A percentile compares a stretch with the other conserved stretches of the same genome.
phyloP scores from a whole-genome alignment of 2,888 invertebrate species.

The Oeneis ivallda region DNA sequence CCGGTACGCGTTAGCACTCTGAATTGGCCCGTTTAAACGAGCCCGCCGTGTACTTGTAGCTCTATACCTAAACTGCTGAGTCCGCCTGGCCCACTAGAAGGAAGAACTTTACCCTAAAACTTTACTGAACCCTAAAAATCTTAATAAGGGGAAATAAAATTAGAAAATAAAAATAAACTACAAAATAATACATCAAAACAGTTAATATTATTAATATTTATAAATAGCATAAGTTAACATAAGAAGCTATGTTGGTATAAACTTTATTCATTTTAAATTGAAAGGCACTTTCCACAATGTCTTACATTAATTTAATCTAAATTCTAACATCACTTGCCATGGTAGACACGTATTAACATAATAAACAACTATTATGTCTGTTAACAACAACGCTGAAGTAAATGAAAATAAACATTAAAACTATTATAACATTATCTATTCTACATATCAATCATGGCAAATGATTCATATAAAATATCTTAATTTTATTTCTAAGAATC shows the following conservation, averaged over 20 bases:
- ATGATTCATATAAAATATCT: constrained; percentile 50
- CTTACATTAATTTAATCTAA: constrained; percentile 68
- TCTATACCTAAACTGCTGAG: too few relatives aligned
- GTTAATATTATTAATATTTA: constrained; percentile 80
- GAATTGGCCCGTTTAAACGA: too few relatives aligned
- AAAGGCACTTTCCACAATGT: constrained; percentile 81
- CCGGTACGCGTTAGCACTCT: too few relatives aligned
- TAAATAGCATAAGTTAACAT: constrained; percentile 81
- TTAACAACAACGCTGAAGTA: constrained; percentile 37
- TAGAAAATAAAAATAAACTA: constrained; percentile 49
- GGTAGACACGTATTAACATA: constrained; percentile 49
- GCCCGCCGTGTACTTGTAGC: too few relatives aligned
- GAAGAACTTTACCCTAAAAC: too few relatives aligned
- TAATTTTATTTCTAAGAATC: constrained; percentile 59
- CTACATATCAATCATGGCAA: constrained; percentile 52
- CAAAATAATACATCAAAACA: constrained; percentile 73
- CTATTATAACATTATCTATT: constrained; percentile 40
- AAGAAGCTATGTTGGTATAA: constrained; percentile 81
- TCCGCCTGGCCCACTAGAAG: too few relatives aligned
- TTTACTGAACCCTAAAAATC: not conserved
- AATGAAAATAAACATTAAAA: constrained; percentile 39
- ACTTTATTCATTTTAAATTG: constrained; percentile 78
- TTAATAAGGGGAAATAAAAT: not conserved
- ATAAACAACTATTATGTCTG: constrained; percentile 40
- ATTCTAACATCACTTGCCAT: constrained; percentile 65